phyloP scores from a whole-genome alignment of 2,113 vertebrate species.

The Trematomus loennbergii region DNA sequence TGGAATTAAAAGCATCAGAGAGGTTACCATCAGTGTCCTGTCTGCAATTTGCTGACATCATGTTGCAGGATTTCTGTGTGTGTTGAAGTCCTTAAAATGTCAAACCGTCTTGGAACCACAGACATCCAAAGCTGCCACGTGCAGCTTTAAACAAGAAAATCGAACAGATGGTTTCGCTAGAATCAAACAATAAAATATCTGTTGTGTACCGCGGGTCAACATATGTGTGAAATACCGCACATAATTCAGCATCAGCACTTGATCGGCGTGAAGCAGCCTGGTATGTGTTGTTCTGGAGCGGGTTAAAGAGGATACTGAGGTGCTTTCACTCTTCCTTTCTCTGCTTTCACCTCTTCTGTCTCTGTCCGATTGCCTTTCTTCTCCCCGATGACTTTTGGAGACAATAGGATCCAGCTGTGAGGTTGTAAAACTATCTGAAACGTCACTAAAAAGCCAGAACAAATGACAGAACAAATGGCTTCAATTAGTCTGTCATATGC shows the following conservation, averaged over 20 bases:
- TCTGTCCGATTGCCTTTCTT: constrained; percentile 52
- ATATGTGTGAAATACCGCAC: constrained; percentile 73
- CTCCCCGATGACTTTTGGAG: constrained; percentile 58
- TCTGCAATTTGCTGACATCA: constrained; percentile 31
- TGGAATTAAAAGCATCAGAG: neutral
- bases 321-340: constrained; percentile 60
- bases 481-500: constrained; percentile 81
- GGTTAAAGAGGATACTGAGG: constrained; percentile 60
- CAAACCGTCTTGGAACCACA: neutral
- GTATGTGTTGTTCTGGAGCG: constrained; percentile 44
- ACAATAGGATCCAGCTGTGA: constrained; percentile 83
- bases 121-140: constrained; percentile 39
- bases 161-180: constrained; percentile 57
- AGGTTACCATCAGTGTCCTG: constrained; percentile 4
- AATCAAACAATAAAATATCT: constrained; percentile 65
- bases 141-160: constrained; percentile 45
- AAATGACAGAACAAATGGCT: constrained; percentile 83
- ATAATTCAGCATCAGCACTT: constrained; percentile 61
- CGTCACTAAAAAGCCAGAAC: constrained; percentile 75
- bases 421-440: constrained; percentile 78
- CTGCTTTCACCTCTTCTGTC: constrained; percentile 63
- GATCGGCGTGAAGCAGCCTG: constrained; percentile 51
- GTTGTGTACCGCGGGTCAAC: constrained; percentile 59
- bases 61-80: constrained; percentile 25
- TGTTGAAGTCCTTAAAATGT: constrained; percentile 23